Percentiles rank a stretch among this genome's conserved stretches.
phyloP scores from a whole-genome alignment of 2,113 vertebrate species.

The Hystrix cristata region DNA sequence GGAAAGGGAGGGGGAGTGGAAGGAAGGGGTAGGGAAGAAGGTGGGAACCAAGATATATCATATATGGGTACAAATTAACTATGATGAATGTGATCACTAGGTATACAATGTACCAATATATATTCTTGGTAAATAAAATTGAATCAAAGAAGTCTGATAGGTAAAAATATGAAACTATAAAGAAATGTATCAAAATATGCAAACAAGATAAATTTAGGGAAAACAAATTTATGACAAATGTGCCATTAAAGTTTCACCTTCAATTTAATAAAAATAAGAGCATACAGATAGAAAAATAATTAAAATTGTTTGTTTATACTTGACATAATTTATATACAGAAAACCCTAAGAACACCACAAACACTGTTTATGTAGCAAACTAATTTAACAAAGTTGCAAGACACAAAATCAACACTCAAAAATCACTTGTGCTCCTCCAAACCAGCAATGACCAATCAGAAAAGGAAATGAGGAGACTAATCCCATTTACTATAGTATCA shows the following conservation, averaged over 20 bases:
- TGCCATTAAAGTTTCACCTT: background rate
- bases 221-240: background rate
- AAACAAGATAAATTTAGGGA: background rate
- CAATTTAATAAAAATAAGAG: background rate
- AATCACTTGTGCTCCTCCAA: background rate
- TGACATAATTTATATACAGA: background rate
- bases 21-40: too few relatives aligned
- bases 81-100: too few relatives aligned
- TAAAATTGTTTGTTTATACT: background rate
- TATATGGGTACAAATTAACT: too few relatives aligned
- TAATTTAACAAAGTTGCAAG: background rate
- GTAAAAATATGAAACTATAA: slow-evolving; percentile 27
- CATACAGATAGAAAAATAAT: background rate
- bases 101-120: too few relatives aligned
- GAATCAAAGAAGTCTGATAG: background rate
- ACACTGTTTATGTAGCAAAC: background rate
- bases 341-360: background rate
- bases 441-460: background rate
- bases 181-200: background rate
- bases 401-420: background rate
- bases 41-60: too few relatives aligned
- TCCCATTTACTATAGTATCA: background rate
- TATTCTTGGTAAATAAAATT: background rate
- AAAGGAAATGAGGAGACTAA: background rate
- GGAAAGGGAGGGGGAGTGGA: too few relatives aligned